These are phyloP conservation scores for Spinus olivaceus DNA, from an alignment of 2,797 vertebrate genomes.

Conservation along the genomic window DNA sequence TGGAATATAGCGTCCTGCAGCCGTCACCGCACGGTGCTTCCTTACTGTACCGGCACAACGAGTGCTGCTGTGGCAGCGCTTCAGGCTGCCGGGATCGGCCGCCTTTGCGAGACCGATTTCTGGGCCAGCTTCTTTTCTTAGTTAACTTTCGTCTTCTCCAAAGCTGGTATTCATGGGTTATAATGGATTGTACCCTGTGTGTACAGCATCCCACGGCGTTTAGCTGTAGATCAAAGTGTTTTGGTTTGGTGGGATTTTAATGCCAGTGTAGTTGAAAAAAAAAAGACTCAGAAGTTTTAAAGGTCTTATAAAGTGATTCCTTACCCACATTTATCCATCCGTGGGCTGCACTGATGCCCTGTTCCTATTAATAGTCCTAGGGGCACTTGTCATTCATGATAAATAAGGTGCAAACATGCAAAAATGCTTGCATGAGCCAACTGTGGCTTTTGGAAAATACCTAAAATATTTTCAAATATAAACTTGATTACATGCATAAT, in stretches of 20 bases:
- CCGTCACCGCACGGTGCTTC: rapidly evolving
- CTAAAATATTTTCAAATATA: background rate
- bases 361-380: background rate
- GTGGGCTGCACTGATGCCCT: background rate
- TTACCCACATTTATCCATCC: background rate
- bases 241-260: background rate
- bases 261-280: background rate
- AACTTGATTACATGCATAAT: background rate
- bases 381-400: background rate
- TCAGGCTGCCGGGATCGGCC: rapidly evolving
- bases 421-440: background rate
- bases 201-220: rapidly evolving
- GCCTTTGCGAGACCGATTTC: background rate
- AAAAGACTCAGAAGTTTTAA: background rate
- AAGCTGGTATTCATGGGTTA: background rate
- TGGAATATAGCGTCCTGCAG: rapidly evolving
- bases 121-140: background rate
- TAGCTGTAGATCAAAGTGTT: background rate
- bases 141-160: background rate
- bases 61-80: background rate
- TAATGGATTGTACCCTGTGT: background rate
- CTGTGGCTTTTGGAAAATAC: background rate
- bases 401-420: background rate
- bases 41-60: rapidly evolving
- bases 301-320: background rate